A percentile compares a stretch with the other conserved stretches of the same genome.
Conservation (phyloP, 2,113 vertebrate species). For the Sylvilagus bachmani region DNA sequence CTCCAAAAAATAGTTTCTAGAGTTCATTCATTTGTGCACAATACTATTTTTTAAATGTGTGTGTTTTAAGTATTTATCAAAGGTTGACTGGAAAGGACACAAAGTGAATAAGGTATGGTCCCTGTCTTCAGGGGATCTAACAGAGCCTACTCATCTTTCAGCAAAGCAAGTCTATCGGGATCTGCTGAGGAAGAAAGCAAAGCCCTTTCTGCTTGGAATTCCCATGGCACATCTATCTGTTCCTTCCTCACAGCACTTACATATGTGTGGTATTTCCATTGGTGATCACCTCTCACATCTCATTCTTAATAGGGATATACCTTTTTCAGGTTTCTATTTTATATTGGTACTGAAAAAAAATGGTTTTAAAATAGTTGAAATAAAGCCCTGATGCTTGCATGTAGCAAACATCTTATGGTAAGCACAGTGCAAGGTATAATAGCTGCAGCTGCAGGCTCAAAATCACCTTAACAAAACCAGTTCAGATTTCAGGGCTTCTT, state of each 20-base stretch:
- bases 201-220: neutral
- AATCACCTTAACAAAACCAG: conserved; percentile 35
- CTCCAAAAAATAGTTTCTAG: neutral
- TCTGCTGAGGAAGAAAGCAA: neutral
- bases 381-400: neutral
- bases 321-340: neutral
- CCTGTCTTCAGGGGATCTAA: neutral
- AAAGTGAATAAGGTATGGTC: neutral
- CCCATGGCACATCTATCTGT: neutral
- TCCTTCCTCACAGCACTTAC: neutral
- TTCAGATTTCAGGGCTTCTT: neutral
- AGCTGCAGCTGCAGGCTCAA: conserved; percentile 22
- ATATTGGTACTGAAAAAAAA: conserved; percentile 32
- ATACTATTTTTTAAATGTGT: conserved; percentile 18
- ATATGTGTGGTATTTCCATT: neutral
- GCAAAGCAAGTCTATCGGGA: neutral
- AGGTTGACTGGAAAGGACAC: neutral
- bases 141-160: neutral
- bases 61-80: conserved; percentile 9
- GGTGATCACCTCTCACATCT: neutral
- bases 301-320: conserved; percentile 43
- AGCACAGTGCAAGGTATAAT: neutral
- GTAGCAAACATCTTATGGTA: neutral
- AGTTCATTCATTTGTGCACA: neutral
- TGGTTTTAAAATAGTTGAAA: conserved; percentile 23